A percentile compares a stretch with the other conserved stretches of the same genome.
Evolutionary conservation across 2,797 vertebrate genomes (phyloP).

Genomic region (Hybognathus amarus): DNA sequence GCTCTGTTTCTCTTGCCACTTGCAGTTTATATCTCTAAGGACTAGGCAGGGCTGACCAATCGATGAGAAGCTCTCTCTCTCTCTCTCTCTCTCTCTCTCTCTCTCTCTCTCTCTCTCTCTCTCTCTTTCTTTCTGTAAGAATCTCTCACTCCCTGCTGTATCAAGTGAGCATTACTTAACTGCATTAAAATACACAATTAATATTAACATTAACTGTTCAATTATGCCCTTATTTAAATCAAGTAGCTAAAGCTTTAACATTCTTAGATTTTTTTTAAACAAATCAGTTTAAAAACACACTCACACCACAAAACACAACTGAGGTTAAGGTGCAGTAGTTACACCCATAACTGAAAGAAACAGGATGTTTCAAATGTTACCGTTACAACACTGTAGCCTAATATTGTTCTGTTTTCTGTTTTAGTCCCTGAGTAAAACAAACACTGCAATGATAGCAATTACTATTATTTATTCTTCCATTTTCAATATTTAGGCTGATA

Average conservation of each 20-base stretch:
- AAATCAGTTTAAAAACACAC: not conserved
- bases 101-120: not conserved
- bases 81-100: conserved; percentile 27
- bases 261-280: not conserved
- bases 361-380: not conserved
- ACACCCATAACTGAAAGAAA: conserved; percentile 28
- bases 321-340: not conserved
- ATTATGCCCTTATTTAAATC: not conserved
- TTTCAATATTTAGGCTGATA: not conserved
- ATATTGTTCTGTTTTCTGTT: not conserved
- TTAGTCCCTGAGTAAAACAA: not conserved
- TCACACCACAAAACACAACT: not conserved
- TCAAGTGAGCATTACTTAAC: not conserved
- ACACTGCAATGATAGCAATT: not conserved
- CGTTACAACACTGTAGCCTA: conserved; percentile 10
- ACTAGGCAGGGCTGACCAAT: conserved; percentile 27
- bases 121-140: not conserved
- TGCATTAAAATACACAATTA: not conserved
- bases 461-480: not conserved
- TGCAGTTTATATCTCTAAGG: conserved; percentile 21
- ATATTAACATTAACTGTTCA: not conserved
- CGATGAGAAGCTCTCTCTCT: not conserved
- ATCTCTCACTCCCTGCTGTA: not conserved
- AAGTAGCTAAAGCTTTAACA: not conserved
- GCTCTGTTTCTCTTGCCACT: not conserved